A percentile compares a stretch with the other conserved stretches of the same genome.
phyloP scores from a whole-genome alignment of 2,888 invertebrate genomes.

The Drosophila kambysellisi region DNA sequence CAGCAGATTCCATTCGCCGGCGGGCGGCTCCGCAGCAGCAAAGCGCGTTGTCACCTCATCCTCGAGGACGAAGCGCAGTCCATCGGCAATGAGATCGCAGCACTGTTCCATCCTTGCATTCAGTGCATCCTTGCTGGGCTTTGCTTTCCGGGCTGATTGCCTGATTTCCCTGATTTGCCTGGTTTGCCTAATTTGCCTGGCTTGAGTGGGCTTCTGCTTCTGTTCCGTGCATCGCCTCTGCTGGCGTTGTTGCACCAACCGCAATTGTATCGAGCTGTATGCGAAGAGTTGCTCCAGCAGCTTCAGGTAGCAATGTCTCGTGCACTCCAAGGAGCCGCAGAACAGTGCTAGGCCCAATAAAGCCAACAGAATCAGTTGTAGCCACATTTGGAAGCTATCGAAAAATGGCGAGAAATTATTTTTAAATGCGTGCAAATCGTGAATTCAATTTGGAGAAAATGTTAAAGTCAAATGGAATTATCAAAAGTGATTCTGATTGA shows the following conservation, averaged over 20 bases:
- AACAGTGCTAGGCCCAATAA: slow-evolving; percentile 11
- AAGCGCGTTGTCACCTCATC: slow-evolving; percentile 63
- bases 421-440: background rate
- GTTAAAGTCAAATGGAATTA: background rate
- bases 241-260: background rate
- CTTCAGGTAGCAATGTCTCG: slow-evolving; percentile 28
- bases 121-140: slow-evolving; percentile 24
- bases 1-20: slow-evolving; percentile 58
- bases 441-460: background rate
- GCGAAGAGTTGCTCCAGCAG: slow-evolving; percentile 46
- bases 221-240: background rate
- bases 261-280: slow-evolving; percentile 39
- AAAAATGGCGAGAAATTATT: background rate
- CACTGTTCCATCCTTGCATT: slow-evolving; percentile 42
- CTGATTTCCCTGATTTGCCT: too few relatives aligned
- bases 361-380: background rate
- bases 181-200: too few relatives aligned
- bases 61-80: slow-evolving; percentile 52
- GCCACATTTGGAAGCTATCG: slow-evolving; percentile 13
- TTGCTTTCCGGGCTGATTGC: too few relatives aligned
- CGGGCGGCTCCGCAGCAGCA: slow-evolving; percentile 37
- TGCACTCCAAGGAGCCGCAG: slow-evolving; percentile 10
- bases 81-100: slow-evolving; percentile 43
- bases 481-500: background rate
- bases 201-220: background rate